phyloP scores from a whole-genome alignment of 2,888 invertebrate species.

The Augiades crinisus region DNA sequence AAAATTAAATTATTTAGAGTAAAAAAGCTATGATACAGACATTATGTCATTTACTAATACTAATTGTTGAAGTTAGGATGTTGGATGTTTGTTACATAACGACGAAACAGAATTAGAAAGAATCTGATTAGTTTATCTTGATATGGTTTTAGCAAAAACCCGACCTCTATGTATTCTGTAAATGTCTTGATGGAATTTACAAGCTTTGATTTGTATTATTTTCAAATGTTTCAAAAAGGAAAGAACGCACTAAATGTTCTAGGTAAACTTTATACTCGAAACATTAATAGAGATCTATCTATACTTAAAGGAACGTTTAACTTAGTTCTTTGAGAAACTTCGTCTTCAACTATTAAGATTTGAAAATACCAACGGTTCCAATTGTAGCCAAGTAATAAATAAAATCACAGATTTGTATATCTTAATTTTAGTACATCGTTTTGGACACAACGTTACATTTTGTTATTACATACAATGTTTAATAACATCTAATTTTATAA shows the following conservation, averaged over 20 bases:
- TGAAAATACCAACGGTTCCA: constrained; percentile 41
- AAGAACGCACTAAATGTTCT: constrained; percentile 26
- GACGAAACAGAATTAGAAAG: too few species aligned
- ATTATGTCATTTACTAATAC: too few species aligned
- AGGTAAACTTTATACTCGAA: constrained; percentile 52
- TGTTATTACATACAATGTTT: constrained; percentile 35
- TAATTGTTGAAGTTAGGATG: too few species aligned
- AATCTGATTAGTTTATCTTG: too few species aligned
- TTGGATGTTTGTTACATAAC: too few species aligned
- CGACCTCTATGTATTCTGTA: too few species aligned
- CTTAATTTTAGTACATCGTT: constrained; percentile 66
- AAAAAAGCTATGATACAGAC: too few species aligned
- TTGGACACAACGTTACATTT: constrained; percentile 43
- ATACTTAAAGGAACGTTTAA: constrained; percentile 77
- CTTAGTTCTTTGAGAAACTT: constrained; percentile 67
- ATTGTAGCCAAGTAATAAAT: constrained; percentile 70
- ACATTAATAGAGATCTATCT: constrained; percentile 77
- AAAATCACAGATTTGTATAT: constrained; percentile 76
- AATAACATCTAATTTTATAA: constrained; percentile 47
- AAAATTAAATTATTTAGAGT: too few species aligned
- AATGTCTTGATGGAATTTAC: too few species aligned
- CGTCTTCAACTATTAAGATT: constrained; percentile 34
- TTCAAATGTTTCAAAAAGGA: constrained; percentile 4
- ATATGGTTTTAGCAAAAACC: too few species aligned
- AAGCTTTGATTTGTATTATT: too few species aligned